Base-by-base conservation (phyloP, 2,113 vertebrate genomes). In the Casuarius casuarius region DNA sequence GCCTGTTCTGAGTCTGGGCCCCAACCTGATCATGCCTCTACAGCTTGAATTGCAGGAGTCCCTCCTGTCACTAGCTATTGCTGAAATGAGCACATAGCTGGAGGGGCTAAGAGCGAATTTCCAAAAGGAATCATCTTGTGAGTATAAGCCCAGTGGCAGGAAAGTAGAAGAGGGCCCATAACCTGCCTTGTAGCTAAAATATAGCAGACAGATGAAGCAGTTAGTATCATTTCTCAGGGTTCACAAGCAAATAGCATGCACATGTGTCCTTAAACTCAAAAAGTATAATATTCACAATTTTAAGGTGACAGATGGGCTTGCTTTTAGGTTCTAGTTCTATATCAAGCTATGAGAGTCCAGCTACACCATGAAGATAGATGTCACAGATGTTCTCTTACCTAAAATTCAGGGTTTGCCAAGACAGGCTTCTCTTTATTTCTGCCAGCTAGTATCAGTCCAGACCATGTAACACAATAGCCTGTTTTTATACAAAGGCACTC, bases 361-460 rank as follows among this genome's bases (percentile, higher is more conserved):
- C 71, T 44, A 90, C 44, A 79, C n/a, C 84, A 82, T 49, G 82
- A 92, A 82, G 74, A 91, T 3, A 48, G 80, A 93, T 44, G 35
- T 94, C 87, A 73, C 66, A 94, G 66, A 96, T 92, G 46, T 80
- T 91, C 28, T 85, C 72, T 82, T 73, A 85, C 46, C 83, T 73
- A 85, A 95, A 96, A 94, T 66, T 28, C 8, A n/a, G 38, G 5
- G 84, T 85, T 74, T 95, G 91, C 81, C 74, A 95, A 85, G 59
- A 89, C 20, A 73, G 71, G 31, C 42, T 87, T 87, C 62, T 94
- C 31, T 68, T n/a, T 89, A 65, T 78, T 90, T 93, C 76, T 96
- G 89, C 49, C 87, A 94, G 62, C 49, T 85, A 84, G 1, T 80
- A 94, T 79, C 74, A 87, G 59, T 31, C 35, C 91, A 92, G 94